These are phyloP conservation scores for Limnephilus rhombicus DNA, from an alignment of 2,888 invertebrate species.

Conservation along the genomic window DNA sequence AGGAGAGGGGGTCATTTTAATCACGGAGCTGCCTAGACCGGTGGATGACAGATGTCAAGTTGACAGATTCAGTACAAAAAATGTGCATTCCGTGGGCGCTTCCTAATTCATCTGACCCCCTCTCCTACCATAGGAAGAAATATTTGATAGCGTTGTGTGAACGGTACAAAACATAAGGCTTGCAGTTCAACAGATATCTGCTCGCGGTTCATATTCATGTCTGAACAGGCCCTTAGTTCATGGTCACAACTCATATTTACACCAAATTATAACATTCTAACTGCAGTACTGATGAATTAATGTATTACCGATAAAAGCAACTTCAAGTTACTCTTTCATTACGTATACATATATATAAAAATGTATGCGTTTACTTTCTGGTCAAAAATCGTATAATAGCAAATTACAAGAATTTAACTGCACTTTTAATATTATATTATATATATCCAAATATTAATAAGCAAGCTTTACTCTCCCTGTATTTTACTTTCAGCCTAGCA, in stretches of 20 bases:
- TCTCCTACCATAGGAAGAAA: no score
- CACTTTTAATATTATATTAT: neutral
- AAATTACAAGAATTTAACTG: neutral
- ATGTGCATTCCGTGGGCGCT: no score
- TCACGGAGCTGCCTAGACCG: no score
- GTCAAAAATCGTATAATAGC: neutral
- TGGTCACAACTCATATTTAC: neutral
- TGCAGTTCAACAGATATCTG: no score
- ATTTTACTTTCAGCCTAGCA: neutral
- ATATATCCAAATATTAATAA: neutral
- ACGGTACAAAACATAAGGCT: no score
- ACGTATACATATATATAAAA: neutral
- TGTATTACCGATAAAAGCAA: neutral
- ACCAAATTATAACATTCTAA: neutral
- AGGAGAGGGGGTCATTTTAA: no score
- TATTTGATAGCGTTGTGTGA: no score
- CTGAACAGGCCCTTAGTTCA: no score
- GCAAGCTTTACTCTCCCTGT: neutral
- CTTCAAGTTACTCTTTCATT: neutral
- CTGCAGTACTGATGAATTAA: neutral
- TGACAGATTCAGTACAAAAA: no score
- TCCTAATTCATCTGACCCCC: no score
- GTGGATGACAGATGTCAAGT: no score
- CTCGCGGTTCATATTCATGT: no score
- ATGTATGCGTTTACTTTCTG: neutral